These are phyloP conservation scores for Hymenochirus boettgeri DNA, from an alignment of 2,113 vertebrate genomes.

Conservation along the genomic window DNA sequence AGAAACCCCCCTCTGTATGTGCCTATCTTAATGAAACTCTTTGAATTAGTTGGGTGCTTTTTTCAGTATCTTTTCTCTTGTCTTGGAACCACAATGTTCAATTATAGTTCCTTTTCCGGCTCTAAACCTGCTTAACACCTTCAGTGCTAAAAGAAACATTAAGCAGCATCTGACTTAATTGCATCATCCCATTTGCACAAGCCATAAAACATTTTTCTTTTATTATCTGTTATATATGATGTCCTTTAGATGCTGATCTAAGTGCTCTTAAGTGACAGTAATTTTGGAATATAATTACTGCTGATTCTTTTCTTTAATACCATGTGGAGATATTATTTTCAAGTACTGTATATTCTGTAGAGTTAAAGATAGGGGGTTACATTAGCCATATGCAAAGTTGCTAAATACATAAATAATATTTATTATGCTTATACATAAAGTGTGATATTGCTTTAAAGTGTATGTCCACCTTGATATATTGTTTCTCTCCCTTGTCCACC, in stretches of 20 bases:
- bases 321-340: neutral
- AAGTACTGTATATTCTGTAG: too few species aligned
- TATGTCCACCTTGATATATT: too few species aligned
- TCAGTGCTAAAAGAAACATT: neutral
- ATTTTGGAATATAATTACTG: neutral
- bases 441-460: too few species aligned
- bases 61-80: conserved; percentile 32
- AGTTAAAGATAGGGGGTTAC: too few species aligned
- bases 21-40: conserved; percentile 41
- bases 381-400: too few species aligned
- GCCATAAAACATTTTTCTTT: neutral
- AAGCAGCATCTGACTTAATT: neutral
- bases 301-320: neutral
- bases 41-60: conserved; percentile 38
- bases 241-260: neutral
- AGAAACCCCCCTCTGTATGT: conserved; percentile 33
- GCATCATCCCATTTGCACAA: neutral
- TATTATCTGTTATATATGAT: neutral
- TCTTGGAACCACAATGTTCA: conserved; percentile 38
- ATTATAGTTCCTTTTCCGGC: conserved; percentile 20
- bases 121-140: conserved; percentile 18
- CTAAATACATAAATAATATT: too few species aligned
- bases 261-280: neutral
- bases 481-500: too few species aligned
- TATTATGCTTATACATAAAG: too few species aligned